Evolutionary conservation across 2,797 vertebrate species (phyloP).

Genomic region (Acridotheres tristis): DNA sequence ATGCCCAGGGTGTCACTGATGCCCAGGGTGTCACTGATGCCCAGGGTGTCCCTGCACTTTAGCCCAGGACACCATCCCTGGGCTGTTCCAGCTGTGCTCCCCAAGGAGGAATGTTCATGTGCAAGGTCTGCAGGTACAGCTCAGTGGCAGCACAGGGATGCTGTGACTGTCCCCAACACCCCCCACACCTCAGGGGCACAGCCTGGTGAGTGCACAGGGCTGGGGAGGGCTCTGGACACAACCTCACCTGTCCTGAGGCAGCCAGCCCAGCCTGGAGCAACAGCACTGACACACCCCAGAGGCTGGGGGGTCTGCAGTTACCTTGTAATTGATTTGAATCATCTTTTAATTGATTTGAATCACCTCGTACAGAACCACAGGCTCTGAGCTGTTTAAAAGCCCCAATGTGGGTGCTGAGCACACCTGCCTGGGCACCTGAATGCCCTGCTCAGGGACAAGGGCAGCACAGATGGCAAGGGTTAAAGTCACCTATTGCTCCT

Average conservation of each 20-base stretch:
- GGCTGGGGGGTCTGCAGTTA: accelerated
- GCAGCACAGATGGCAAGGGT: neutral
- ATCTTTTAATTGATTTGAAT: too few species aligned
- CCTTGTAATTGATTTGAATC: neutral
- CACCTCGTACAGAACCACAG: accelerated
- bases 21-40: too few species aligned
- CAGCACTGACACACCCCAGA: neutral
- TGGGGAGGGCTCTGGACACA: neutral
- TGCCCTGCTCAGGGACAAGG: neutral
- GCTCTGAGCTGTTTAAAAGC: accelerated
- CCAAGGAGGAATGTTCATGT: neutral
- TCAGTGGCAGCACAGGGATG: neutral
- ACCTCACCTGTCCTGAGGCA: neutral
- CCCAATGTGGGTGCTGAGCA: neutral
- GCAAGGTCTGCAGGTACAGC: neutral
- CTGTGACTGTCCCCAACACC: neutral
- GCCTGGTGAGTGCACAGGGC: neutral
- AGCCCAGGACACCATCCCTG: neutral
- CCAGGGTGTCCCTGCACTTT: too few species aligned
- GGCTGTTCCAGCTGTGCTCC: accelerated
- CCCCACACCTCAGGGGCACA: accelerated
- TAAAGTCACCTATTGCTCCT: neutral
- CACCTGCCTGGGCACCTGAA: accelerated
- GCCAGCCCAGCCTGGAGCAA: accelerated
- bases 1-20: too few species aligned